Evolutionary conservation across 37 sponge, comb jelly and placozoan species (phyloP), one percentile per base, ranked within the genome.

Genomic region (Crambe crambe): DNA sequence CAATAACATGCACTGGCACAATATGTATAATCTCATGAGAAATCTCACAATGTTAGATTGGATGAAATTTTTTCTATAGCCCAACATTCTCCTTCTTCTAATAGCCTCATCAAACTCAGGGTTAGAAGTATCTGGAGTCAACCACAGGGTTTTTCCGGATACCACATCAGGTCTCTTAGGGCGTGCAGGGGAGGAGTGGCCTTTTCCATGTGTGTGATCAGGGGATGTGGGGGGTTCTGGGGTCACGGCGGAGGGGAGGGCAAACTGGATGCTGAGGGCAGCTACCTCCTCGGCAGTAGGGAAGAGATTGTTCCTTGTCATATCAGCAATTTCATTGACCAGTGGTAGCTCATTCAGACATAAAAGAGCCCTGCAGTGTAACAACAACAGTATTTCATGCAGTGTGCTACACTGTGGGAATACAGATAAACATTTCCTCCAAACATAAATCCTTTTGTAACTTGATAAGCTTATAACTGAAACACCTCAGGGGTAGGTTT

Each of bases 101-200:
- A 93, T 60, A 5, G 47, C 31, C 21, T 21, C 8, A 42, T 85
- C 73, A 79, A 86, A 95, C 31, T 20, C 35, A 1, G 37, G 66
- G 78, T 95, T 95, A 73, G 37, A 36, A 74, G 86, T 83, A 59
- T 92, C 90, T n/a, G 92, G 79, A 21, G 96, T 87, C 34, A 66
- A 44, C 90, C 88, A 84, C 12, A 54, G 21, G 43, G 76, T 80
- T 36, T n/a, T 6, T 27, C 6, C 21, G 1, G 54, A 54, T 2
- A 31, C 21, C 15, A 73, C 10, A 43, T 54, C 3, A 32, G 74
- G 74, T 0, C 31, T 32, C 36, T 8, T 35, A 31, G 74, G 74
- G 5, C 56, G 74, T 30, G 1, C 35, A 73, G 74, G 74, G 41
- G n/a, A 2, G 72, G 2, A 22, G 12, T 47, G 32, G 5, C 56